phyloP scores from a whole-genome alignment of 2,113 vertebrate genomes.

The Abramis brama region DNA sequence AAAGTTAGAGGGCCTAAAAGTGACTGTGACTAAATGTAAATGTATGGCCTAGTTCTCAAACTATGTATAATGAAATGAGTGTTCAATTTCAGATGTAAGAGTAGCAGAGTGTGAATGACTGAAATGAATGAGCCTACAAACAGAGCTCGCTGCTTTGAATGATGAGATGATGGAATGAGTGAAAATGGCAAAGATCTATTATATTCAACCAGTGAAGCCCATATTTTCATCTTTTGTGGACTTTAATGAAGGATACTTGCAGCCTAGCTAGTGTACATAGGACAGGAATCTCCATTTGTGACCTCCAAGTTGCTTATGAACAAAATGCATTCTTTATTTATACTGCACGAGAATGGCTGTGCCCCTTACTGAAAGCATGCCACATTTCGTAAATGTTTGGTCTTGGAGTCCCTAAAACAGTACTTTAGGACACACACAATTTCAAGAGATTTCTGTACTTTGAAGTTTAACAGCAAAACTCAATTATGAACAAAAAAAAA shows the following conservation, averaged over 20 bases:
- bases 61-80: slow-evolving; percentile 70
- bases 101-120: slow-evolving; percentile 72
- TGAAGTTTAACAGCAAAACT: neutral
- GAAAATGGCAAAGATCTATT: slow-evolving; percentile 71
- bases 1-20: neutral
- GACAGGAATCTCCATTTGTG: neutral
- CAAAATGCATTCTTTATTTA: neutral
- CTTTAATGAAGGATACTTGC: slow-evolving; percentile 19
- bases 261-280: neutral
- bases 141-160: slow-evolving; percentile 73
- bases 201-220: slow-evolving; percentile 25
- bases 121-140: slow-evolving; percentile 77
- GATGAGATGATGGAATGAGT: slow-evolving; percentile 66
- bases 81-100: slow-evolving; percentile 68
- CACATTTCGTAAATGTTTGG: slow-evolving; percentile 3
- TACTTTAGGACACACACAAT: neutral
- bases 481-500: neutral
- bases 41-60: slow-evolving; percentile 68
- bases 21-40: slow-evolving; percentile 20
- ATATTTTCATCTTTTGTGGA: neutral
- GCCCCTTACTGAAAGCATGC: neutral
- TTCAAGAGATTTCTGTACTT: neutral
- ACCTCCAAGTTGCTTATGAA: slow-evolving; percentile 3
- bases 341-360: neutral
- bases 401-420: neutral